Conservation (phyloP, 2,797 vertebrate species). For the Lithobates pipiens region DNA sequence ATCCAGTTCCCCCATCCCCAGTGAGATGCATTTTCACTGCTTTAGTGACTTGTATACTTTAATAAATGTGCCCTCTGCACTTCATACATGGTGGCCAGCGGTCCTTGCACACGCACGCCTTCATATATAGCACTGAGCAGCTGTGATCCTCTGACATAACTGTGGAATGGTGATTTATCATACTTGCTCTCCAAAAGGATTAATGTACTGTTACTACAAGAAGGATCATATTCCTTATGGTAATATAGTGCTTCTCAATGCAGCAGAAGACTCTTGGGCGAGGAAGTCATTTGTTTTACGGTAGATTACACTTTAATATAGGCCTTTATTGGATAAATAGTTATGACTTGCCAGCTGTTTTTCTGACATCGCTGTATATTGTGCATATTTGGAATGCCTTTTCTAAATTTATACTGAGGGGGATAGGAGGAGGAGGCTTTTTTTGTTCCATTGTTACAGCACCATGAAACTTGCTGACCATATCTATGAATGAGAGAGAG, state of each 20-base stretch:
- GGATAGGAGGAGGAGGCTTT: no score
- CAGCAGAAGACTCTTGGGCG: neutral
- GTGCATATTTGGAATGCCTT: neutral
- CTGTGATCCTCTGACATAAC: neutral
- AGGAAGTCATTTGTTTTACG: neutral
- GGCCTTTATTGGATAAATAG: neutral
- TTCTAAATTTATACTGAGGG: no score
- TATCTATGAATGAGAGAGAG: no score
- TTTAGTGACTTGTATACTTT: no score
- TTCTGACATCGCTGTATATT: neutral
- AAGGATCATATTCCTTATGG: neutral
- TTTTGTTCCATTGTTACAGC: no score
- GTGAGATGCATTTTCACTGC: no score
- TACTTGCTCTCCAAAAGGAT: neutral
- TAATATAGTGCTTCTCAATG: conserved; percentile 11
- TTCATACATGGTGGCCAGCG: no score
- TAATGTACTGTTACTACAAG: neutral
- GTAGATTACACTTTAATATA: neutral
- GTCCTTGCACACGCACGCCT: no score
- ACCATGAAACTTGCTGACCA: no score
- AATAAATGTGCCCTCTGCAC: no score
- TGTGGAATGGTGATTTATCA: neutral
- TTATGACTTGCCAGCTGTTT: neutral
- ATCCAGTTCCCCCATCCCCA: no score
- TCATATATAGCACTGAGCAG: neutral